These are phyloP conservation scores for Meda fulgida DNA, from an alignment of 2,797 vertebrate genomes.

Conservation along the genomic window DNA sequence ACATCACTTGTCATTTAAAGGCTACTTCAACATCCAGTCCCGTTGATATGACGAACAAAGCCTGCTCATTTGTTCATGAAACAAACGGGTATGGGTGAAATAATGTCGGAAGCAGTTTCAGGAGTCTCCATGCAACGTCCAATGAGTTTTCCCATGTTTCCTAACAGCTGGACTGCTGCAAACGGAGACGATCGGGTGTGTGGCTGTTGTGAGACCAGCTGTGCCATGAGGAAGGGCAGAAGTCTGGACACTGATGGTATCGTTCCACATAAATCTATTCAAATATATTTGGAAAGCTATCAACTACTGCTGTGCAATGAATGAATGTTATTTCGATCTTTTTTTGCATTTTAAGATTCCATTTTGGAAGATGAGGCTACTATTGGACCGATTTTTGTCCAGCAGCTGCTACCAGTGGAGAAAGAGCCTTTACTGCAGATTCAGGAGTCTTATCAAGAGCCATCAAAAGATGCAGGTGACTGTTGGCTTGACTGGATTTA, in stretches of 20 bases:
- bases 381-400: slow-evolving; percentile 66
- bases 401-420: slow-evolving; percentile 9
- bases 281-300: background rate
- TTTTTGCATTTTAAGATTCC: slow-evolving; percentile 10
- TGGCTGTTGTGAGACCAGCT: slow-evolving; percentile 68
- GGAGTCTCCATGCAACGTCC: background rate
- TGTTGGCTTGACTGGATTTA: background rate
- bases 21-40: slow-evolving; percentile 53
- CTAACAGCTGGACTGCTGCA: slow-evolving; percentile 74
- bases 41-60: slow-evolving; percentile 64
- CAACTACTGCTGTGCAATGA: background rate
- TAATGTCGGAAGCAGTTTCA: background rate
- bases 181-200: slow-evolving; percentile 74
- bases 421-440: background rate
- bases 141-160: background rate
- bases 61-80: slow-evolving; percentile 68
- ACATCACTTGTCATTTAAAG: slow-evolving; percentile 71
- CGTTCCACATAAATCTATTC: background rate
- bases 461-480: slow-evolving; percentile 12
- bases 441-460: background rate
- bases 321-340: background rate
- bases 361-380: slow-evolving; percentile 53
- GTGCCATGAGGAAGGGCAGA: slow-evolving; percentile 54
- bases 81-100: slow-evolving; percentile 62
- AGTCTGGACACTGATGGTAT: slow-evolving; percentile 62